A percentile compares a stretch with the other conserved stretches of the same genome.
These are phyloP conservation scores for Euzetes globulus DNA, from an alignment of 2,888 invertebrate species.

Conservation along the genomic window DNA sequence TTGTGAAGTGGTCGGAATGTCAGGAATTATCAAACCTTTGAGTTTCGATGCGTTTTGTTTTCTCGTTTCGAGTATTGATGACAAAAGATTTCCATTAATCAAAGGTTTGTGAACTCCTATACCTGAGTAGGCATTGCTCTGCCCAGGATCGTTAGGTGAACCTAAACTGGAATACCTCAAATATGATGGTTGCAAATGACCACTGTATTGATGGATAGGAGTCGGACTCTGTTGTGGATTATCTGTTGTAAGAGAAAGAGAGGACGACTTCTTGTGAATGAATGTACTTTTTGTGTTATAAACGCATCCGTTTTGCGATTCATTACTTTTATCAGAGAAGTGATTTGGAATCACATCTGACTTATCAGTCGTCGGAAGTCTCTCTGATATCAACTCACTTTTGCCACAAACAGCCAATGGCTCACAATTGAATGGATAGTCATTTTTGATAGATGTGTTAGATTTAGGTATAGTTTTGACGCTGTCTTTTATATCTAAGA, in stretches of 20 bases:
- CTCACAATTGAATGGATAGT: background rate
- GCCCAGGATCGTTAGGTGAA: background rate
- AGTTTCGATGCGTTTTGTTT: conserved; percentile 73
- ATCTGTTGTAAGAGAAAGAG: conserved; percentile 2
- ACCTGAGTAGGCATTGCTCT: background rate
- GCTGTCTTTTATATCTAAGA: background rate
- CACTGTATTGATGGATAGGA: conserved; percentile 6
- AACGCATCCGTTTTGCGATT: background rate
- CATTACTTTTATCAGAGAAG: background rate
- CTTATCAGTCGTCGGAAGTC: background rate
- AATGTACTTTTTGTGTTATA: background rate
- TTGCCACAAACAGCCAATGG: background rate
- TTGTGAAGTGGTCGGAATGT: conserved; percentile 55
- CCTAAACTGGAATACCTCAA: conserved; percentile 18
- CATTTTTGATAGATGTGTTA: background rate
- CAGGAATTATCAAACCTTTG: conserved; percentile 79
- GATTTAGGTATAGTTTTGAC: background rate
- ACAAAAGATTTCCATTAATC: conserved; percentile 18
- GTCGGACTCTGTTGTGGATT: background rate
- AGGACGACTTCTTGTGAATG: conserved; percentile 8
- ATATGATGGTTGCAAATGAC: conserved; percentile 32
- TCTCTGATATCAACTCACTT: background rate
- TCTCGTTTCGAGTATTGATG: conserved; percentile 52
- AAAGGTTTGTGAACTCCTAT: conserved; percentile 21
- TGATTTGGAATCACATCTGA: background rate